Evolutionary conservation across 2,113 vertebrate species (phyloP).

Genomic region (Tenebrosternarchus preto): DNA sequence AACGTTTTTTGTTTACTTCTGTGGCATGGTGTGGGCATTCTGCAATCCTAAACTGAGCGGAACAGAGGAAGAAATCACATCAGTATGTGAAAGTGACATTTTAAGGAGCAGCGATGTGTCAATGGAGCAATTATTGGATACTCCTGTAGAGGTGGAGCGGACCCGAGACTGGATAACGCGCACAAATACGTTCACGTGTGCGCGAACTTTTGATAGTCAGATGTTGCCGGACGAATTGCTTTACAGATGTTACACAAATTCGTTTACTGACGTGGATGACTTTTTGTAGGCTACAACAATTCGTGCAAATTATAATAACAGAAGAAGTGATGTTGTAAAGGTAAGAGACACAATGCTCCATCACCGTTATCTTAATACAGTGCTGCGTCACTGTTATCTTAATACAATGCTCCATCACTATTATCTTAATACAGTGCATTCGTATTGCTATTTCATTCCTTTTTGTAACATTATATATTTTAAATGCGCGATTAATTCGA

Average conservation of each 20-base stretch:
- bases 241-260: constrained; percentile 7
- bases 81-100: constrained; percentile 9
- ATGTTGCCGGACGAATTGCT: neutral
- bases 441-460: neutral
- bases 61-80: constrained; percentile 52
- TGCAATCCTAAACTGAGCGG: constrained; percentile 76
- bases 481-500: neutral
- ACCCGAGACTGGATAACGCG: constrained; percentile 42
- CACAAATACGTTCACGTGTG: constrained; percentile 59
- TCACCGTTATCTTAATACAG: neutral
- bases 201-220: constrained; percentile 56
- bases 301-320: neutral
- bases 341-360: neutral
- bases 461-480: neutral
- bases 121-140: constrained; percentile 37
- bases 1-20: constrained; percentile 76
- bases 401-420: neutral
- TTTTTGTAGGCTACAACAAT: neutral
- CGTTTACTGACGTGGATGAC: constrained; percentile 28
- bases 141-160: constrained; percentile 36
- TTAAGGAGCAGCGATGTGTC: constrained; percentile 28
- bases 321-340: neutral
- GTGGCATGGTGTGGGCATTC: constrained; percentile 80
- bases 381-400: neutral
- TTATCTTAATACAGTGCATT: neutral